Conservation (phyloP, 2,797 vertebrate genomes). For the Clarias platycephalus region DNA sequence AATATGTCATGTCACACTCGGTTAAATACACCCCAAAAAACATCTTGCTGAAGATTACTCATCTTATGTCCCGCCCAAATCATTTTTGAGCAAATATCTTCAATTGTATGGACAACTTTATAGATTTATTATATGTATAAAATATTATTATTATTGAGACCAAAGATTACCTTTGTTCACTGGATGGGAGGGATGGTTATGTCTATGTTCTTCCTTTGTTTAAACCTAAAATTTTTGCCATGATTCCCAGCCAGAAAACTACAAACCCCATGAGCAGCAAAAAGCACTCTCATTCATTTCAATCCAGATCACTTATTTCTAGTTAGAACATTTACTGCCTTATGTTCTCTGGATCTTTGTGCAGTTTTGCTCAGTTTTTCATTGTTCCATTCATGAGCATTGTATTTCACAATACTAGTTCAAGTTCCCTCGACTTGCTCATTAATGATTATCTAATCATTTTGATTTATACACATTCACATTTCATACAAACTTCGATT, state of each 20-base stretch:
- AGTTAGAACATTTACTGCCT: neutral
- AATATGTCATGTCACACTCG: too few species aligned
- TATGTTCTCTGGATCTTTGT: neutral
- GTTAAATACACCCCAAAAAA: too few species aligned
- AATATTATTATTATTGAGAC: neutral
- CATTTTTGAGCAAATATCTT: too few species aligned
- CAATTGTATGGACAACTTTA: too few species aligned
- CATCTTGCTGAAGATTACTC: too few species aligned
- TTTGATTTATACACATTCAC: too few species aligned
- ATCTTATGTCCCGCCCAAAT: too few species aligned
- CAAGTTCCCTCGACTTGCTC: too few species aligned
- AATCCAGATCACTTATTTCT: neutral
- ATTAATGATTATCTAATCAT: too few species aligned
- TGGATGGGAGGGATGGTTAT: neutral
- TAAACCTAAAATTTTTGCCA: neutral
- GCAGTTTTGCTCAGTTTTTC: neutral
- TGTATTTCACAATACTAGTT: neutral
- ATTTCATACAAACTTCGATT: too few species aligned
- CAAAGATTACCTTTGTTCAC: neutral
- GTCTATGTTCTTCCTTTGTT: neutral
- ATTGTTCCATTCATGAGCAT: neutral
- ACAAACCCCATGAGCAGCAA: neutral
- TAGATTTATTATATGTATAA: too few species aligned
- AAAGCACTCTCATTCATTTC: neutral
- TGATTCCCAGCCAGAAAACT: neutral